These are phyloP conservation scores for Heliconius hermathena DNA, from an alignment of 1,140 invertebrate genomes.

Conservation along the genomic window DNA sequence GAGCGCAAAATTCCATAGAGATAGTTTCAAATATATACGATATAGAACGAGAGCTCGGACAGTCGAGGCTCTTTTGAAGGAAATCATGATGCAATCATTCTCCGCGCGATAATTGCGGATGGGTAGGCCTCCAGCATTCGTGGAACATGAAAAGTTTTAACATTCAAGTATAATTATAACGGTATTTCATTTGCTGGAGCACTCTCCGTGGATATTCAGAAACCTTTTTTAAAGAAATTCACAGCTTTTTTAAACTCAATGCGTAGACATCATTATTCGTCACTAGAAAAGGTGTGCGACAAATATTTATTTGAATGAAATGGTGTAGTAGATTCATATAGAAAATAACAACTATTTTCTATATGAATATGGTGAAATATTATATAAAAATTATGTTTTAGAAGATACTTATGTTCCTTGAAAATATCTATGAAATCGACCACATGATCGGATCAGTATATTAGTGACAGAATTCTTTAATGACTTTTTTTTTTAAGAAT, in stretches of 20 bases:
- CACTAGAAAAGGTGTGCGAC: conserved; percentile 5
- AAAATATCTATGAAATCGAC: too few species aligned
- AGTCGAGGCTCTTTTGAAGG: conserved; percentile 44
- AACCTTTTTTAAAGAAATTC: conserved; percentile 29
- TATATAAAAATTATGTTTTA: neutral
- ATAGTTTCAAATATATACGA: conserved; percentile 17
- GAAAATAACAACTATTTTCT: neutral
- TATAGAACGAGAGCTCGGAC: conserved; percentile 35
- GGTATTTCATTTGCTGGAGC: conserved; percentile 39
- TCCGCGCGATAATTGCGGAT: conserved; percentile 45
- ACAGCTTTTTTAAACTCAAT: conserved; percentile 32
- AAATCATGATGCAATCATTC: conserved; percentile 47
- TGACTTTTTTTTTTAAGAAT: too few species aligned
- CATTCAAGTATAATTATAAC: conserved; percentile 42
- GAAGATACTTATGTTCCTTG: neutral
- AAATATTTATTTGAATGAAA: conserved; percentile 15
- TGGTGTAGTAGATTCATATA: neutral
- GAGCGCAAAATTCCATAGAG: conserved; percentile 17
- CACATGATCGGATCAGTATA: too few species aligned
- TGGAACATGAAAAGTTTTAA: conserved; percentile 38
- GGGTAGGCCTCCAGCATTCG: conserved; percentile 37
- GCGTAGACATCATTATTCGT: conserved; percentile 31
- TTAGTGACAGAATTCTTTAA: too few species aligned
- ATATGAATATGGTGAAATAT: neutral
- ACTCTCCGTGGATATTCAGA: conserved; percentile 28